phyloP scores from a whole-genome alignment of 2,888 invertebrate species.

The Embidobia sp. region DNA sequence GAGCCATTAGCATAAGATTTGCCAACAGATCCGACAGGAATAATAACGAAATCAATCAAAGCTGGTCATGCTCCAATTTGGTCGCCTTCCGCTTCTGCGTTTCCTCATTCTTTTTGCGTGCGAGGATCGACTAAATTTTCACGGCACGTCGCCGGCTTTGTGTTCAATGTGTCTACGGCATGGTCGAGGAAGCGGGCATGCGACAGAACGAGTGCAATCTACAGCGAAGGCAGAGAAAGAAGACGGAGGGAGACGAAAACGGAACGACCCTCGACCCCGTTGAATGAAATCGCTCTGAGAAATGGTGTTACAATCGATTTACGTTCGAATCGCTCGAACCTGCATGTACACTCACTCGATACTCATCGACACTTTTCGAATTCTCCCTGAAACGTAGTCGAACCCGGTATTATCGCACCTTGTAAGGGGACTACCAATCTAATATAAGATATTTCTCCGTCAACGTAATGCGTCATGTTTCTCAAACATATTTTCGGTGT shows the following conservation, averaged over 20 bases:
- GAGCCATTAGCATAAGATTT: slow-evolving; percentile 27
- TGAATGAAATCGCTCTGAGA: slow-evolving; percentile 71
- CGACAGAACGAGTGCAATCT: no score
- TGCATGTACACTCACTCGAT: slow-evolving; percentile 65
- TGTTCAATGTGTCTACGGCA: slow-evolving; percentile 44
- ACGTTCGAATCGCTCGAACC: slow-evolving; percentile 70
- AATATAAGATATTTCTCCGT: slow-evolving; percentile 58
- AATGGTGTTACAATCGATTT: slow-evolving; percentile 75
- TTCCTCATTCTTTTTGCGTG: slow-evolving; percentile 35
- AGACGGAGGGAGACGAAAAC: slow-evolving; percentile 22
- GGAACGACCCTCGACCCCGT: slow-evolving; percentile 58
- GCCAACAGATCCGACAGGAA: slow-evolving; percentile 8
- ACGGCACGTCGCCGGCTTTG: slow-evolving; percentile 57
- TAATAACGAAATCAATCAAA: slow-evolving; percentile 49
- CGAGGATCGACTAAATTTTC: slow-evolving; percentile 53
- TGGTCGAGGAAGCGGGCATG: slow-evolving; percentile 41
- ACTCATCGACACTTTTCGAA: slow-evolving; percentile 68
- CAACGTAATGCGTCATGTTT: slow-evolving; percentile 58
- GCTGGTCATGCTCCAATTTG: slow-evolving; percentile 30
- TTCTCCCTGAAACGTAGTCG: slow-evolving; percentile 61
- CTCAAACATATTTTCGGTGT: slow-evolving; percentile 44
- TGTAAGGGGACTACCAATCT: slow-evolving; percentile 63
- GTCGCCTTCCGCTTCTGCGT: background rate
- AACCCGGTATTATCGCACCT: slow-evolving; percentile 63
- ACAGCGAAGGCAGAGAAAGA: slow-evolving; percentile 23